Conservation (phyloP, 2,113 vertebrate species). For the Eurystomus gularis region DNA sequence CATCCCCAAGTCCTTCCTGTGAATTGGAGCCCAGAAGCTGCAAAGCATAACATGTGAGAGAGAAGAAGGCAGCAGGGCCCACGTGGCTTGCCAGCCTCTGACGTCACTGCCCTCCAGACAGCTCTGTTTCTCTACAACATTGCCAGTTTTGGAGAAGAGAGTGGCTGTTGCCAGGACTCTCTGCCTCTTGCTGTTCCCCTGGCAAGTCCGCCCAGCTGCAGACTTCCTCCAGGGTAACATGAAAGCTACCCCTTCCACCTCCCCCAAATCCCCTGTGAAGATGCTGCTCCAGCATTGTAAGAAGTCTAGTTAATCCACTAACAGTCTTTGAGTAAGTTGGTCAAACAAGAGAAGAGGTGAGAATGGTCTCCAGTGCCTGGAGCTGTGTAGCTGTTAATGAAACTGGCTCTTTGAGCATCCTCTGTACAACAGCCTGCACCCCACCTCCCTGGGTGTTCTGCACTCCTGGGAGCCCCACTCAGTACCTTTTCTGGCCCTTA, state of each 20-base stretch:
- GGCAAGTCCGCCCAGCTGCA: background rate
- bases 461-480: background rate
- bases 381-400: background rate
- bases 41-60: background rate
- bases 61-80: background rate
- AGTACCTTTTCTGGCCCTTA: background rate
- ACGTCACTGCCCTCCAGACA: background rate
- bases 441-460: accelerated
- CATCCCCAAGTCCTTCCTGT: background rate
- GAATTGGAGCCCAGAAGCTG: slow-evolving; percentile 10
- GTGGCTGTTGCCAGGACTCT: background rate
- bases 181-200: background rate
- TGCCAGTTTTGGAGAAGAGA: background rate
- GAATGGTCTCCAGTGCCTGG: background rate
- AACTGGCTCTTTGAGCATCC: background rate
- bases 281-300: background rate
- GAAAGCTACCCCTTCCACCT: background rate
- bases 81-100: background rate
- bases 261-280: background rate
- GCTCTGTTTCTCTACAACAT: background rate
- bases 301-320: slow-evolving; percentile 37
- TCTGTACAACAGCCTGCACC: background rate
- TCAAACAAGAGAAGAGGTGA: background rate
- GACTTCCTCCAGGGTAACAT: background rate
- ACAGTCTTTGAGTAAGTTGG: background rate